Conservation (phyloP, 1,140 invertebrate species). For the Charaxes varanes region DNA sequence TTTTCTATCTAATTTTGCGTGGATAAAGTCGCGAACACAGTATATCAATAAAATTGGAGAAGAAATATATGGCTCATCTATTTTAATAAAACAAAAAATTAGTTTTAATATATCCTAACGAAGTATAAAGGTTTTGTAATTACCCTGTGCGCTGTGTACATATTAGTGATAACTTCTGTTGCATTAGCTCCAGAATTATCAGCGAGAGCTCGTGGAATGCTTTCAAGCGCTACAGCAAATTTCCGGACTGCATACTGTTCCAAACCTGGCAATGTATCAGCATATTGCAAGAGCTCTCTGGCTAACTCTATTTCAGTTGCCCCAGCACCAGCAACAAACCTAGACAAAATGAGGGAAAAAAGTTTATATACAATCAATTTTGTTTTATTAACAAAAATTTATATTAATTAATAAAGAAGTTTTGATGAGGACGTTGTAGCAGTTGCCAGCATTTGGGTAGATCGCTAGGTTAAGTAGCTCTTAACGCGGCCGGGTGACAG, state of each 20-base stretch:
- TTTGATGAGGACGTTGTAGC: too few species aligned
- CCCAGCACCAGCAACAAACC: conserved; percentile 94
- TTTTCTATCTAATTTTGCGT: too few species aligned
- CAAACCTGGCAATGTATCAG: conserved; percentile 93
- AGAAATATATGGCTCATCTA: too few species aligned
- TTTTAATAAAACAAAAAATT: too few species aligned
- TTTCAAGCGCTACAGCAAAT: conserved; percentile 93
- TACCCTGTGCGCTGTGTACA: conserved; percentile 92
- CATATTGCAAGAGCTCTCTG: conserved; percentile 87
- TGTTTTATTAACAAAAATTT: too few species aligned
- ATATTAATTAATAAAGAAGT: too few species aligned
- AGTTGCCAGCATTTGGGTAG: too few species aligned
- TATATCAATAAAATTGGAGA: too few species aligned
- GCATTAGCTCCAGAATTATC: conserved; percentile 95
- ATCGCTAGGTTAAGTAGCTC: too few species aligned
- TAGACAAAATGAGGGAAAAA: conserved; percentile 25
- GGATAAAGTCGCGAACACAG: too few species aligned
- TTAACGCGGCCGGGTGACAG: too few species aligned
- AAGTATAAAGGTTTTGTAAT: conserved; percentile 5
- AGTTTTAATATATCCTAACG: too few species aligned
- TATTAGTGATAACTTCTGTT: conserved; percentile 90
- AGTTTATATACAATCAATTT: neutral
- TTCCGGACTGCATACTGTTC: conserved; percentile 98
- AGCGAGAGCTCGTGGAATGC: conserved; percentile 92
- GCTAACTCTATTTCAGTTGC: conserved; percentile 96